These are phyloP conservation scores for Aegotheles bennettii DNA, from an alignment of 2,113 vertebrate species.

Conservation along the genomic window DNA sequence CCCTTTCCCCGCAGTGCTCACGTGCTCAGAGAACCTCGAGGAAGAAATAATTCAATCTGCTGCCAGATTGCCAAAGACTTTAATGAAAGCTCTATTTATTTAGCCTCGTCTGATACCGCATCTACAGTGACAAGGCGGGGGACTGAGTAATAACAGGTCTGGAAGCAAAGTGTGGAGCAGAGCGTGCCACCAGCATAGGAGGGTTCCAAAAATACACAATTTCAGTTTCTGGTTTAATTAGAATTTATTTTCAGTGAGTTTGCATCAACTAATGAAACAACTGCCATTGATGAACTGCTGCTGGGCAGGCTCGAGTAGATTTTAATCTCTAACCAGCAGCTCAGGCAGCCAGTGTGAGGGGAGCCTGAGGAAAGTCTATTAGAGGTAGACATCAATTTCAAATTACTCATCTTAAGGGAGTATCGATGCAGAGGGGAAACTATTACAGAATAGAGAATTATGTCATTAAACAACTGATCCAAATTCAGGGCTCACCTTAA, in stretches of 20 bases:
- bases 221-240: conserved; percentile 53
- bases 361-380: conserved; percentile 12
- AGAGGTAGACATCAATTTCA: conserved; percentile 31
- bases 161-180: not conserved
- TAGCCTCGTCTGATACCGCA: not conserved
- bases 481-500: not conserved
- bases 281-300: conserved; percentile 51
- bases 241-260: conserved; percentile 44
- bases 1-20: not conserved
- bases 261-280: conserved; percentile 57
- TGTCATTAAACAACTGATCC: not conserved
- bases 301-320: conserved; percentile 15
- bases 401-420: conserved; percentile 16
- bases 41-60: conserved; percentile 20
- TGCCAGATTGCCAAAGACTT: not conserved
- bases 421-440: not conserved
- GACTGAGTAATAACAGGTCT: conserved; percentile 9
- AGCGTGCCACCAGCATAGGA: not conserved
- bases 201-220: not conserved
- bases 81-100: conserved; percentile 54
- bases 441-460: not conserved
- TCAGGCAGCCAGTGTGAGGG: not conserved
- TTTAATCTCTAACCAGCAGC: conserved; percentile 48
- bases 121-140: not conserved
- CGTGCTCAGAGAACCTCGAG: not conserved